Evolutionary conservation across 2,888 invertebrate species (phyloP).

Genomic region (Diadegma fenestrale): DNA sequence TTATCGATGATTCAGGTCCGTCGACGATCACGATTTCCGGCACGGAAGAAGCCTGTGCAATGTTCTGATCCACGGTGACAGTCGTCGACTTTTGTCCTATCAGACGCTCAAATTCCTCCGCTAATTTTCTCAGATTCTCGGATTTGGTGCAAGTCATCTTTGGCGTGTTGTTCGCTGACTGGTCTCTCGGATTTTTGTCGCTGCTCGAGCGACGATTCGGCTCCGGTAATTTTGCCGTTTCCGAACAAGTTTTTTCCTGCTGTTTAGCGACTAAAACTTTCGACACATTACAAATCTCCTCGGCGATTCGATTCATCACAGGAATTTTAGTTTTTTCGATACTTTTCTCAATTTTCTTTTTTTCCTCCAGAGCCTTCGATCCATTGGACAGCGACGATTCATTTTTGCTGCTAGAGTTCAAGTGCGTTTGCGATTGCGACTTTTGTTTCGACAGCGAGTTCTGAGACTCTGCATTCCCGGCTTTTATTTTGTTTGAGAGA

Average conservation of each 20-base stretch:
- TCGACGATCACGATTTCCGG: conserved; percentile 32
- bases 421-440: not conserved
- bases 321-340: not conserved
- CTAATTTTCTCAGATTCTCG: not conserved
- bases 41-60: not conserved
- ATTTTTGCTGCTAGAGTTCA: not conserved
- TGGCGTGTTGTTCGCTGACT: not conserved
- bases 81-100: not conserved
- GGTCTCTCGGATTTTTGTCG: not conserved
- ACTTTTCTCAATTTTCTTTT: not conserved
- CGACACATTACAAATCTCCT: not conserved
- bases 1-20: not conserved
- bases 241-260: not conserved
- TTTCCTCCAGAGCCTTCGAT: not conserved
- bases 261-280: not conserved
- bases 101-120: not conserved
- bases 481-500: not conserved
- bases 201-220: not conserved
- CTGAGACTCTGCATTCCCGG: not conserved
- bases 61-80: not conserved
- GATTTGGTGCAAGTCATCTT: not conserved
- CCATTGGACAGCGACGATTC: not conserved
- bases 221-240: not conserved
- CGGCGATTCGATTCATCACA: not conserved
- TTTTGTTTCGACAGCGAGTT: not conserved